These are phyloP conservation scores for Pseudomyrmex concolor DNA, from an alignment of 1,140 invertebrate genomes.

Conservation along the genomic window DNA sequence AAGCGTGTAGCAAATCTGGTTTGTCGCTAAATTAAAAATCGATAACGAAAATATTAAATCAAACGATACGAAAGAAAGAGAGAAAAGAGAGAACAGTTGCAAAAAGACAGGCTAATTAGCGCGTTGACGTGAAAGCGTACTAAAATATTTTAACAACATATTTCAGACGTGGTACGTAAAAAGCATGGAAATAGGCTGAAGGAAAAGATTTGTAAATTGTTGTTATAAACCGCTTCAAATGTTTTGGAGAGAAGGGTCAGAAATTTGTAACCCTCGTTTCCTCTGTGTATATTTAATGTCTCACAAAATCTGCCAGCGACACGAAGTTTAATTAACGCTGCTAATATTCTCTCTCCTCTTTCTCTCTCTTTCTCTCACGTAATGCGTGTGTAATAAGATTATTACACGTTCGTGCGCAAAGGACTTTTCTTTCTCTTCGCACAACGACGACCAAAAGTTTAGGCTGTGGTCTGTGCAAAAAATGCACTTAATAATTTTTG, in stretches of 20 bases:
- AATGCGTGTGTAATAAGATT: slow-evolving; percentile 1
- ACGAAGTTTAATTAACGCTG: slow-evolving; percentile 25
- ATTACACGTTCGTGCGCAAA: not conserved
- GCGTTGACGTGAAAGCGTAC: not conserved
- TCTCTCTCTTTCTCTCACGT: too few species aligned
- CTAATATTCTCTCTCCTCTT: not conserved
- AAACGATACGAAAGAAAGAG: not conserved
- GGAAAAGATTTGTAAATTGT: not conserved
- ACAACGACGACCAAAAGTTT: not conserved
- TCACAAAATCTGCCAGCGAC: slow-evolving; percentile 27
- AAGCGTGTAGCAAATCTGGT: not conserved
- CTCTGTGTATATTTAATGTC: slow-evolving; percentile 7
- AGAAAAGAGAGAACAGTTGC: not conserved
- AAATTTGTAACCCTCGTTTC: not conserved
- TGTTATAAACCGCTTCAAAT: slow-evolving; percentile 2
- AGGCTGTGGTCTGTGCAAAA: not conserved
- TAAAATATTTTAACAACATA: slow-evolving; percentile 36
- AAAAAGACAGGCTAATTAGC: not conserved
- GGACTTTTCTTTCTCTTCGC: not conserved
- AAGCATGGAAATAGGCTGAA: not conserved
- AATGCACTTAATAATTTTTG: not conserved
- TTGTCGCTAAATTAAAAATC: not conserved
- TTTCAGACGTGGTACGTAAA: not conserved
- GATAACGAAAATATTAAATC: not conserved
- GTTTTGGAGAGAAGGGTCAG: not conserved